A percentile compares a stretch with the other conserved stretches of the same genome.
phyloP scores from a whole-genome alignment of 2,888 invertebrate genomes.

The Pseudococcus longispinus region DNA sequence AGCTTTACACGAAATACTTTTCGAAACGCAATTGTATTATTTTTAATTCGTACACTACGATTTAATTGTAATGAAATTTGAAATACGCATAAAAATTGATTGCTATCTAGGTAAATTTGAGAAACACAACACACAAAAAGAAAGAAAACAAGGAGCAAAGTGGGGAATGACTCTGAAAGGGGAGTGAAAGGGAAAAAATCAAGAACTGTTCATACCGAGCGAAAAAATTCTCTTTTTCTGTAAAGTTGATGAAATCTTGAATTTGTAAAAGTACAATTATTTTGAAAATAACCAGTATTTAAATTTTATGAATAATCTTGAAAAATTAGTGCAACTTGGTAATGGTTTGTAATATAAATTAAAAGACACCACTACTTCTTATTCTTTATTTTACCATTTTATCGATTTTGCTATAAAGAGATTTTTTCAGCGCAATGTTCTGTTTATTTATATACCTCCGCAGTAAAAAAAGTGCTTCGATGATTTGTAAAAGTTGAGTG shows the following conservation, averaged over 20 bases:
- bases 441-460: too few species aligned
- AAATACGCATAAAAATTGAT: conserved; percentile 24
- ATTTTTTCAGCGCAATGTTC: too few species aligned
- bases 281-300: too few species aligned
- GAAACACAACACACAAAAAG: neutral
- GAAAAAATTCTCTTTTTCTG: too few species aligned
- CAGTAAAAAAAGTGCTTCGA: neutral
- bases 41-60: neutral
- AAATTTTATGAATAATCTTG: too few species aligned
- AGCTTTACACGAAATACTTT: neutral
- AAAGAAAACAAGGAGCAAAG: neutral
- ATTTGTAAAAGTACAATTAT: too few species aligned
- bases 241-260: too few species aligned
- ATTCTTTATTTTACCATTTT: too few species aligned
- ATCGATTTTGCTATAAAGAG: too few species aligned
- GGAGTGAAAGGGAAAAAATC: neutral
- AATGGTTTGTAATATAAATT: too few species aligned
- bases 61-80: neutral
- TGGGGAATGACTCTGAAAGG: neutral
- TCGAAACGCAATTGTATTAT: neutral
- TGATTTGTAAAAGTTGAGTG: neutral
- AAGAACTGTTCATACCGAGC: neutral
- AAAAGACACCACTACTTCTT: too few species aligned
- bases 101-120: neutral
- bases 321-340: too few species aligned